A percentile compares a stretch with the other conserved stretches of the same genome.
Evolutionary conservation across 2,888 invertebrate species (phyloP).

Genomic region (Dorcus hopei): DNA sequence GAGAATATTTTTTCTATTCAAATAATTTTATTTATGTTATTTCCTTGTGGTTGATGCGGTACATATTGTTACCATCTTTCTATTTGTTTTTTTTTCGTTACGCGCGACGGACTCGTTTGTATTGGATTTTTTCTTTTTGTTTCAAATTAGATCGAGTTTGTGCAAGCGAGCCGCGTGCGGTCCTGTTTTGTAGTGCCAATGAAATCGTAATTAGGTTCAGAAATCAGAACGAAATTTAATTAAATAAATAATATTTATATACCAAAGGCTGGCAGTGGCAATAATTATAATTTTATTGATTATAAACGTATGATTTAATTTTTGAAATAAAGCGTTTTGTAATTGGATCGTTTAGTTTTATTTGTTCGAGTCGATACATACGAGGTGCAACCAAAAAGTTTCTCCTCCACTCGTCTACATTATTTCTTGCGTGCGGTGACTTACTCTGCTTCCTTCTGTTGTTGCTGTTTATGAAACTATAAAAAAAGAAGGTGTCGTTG

Average conservation of each 20-base stretch:
- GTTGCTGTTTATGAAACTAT: too few species aligned
- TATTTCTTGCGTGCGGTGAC: too few species aligned
- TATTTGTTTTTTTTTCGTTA: background rate
- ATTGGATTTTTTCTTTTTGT: background rate
- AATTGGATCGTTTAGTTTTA: background rate
- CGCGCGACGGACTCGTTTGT: background rate
- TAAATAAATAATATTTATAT: slow-evolving; percentile 5
- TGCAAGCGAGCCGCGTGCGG: too few species aligned
- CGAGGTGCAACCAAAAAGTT: too few species aligned
- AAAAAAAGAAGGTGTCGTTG: too few species aligned
- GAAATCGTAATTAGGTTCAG: too few species aligned
- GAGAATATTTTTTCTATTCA: slow-evolving; percentile 6
- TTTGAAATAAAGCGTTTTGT: slow-evolving; percentile 8
- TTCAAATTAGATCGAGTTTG: too few species aligned
- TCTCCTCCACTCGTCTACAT: too few species aligned
- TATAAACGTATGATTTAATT: slow-evolving; percentile 3
- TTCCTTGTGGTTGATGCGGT: slow-evolving; percentile 8
- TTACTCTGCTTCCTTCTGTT: too few species aligned
- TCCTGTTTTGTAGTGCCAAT: too few species aligned
- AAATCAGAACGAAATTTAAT: background rate
- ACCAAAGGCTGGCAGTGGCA: slow-evolving; percentile 47
- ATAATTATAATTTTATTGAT: slow-evolving; percentile 30
- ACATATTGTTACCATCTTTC: slow-evolving; percentile 19
- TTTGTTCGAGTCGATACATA: too few species aligned
- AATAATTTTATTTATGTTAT: slow-evolving; percentile 8